Conservation (phyloP, 2,113 vertebrate species). For the Spheniscus mendiculus region DNA sequence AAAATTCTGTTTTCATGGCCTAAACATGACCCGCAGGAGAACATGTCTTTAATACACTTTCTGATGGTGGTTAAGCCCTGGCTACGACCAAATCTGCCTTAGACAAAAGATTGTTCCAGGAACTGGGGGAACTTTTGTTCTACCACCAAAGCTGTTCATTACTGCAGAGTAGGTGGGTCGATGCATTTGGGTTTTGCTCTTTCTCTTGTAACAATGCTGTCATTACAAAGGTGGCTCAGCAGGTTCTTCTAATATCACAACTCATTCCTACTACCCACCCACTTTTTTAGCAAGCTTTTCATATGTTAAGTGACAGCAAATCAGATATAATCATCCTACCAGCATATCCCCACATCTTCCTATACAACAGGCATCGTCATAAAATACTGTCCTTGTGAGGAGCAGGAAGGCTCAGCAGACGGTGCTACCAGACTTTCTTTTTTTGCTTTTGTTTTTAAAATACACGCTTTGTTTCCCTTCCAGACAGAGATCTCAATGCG, state of each 20-base stretch:
- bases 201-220: not conserved
- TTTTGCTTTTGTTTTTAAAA: not conserved
- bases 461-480: not conserved
- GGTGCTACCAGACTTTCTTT: not conserved
- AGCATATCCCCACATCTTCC: not conserved
- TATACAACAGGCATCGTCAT: not conserved
- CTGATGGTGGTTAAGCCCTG: not conserved
- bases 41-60: not conserved
- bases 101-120: not conserved
- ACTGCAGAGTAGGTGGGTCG: not conserved
- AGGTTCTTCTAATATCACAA: slow-evolving; percentile 27
- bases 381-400: not conserved
- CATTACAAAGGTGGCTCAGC: slow-evolving; percentile 8
- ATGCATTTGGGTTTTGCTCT: not conserved
- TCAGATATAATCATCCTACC: not conserved
- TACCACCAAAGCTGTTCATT: not conserved
- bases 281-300: slow-evolving; percentile 51
- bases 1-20: not conserved
- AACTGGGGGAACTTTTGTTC: not conserved
- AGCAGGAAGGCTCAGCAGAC: not conserved
- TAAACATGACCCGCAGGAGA: not conserved
- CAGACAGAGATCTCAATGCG: not conserved
- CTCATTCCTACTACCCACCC: not conserved
- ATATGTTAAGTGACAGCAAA: slow-evolving; percentile 22
- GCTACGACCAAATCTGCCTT: not conserved